phyloP scores from a whole-genome alignment of 2,113 vertebrate species.

The Strix aluco region DNA sequence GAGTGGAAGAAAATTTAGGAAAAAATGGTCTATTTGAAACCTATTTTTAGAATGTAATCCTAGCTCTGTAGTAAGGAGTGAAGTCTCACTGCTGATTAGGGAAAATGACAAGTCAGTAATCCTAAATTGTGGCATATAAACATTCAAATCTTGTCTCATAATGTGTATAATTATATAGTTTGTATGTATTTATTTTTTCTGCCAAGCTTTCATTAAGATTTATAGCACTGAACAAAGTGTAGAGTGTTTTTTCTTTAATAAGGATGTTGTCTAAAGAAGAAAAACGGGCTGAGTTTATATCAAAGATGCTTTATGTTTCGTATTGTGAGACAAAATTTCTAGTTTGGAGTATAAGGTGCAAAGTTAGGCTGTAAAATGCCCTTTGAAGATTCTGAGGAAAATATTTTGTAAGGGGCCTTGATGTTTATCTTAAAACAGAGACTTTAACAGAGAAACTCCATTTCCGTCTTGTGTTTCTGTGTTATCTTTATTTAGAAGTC shows the following conservation, averaged over 20 bases:
- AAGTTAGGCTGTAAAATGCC: neutral
- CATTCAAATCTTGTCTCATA: neutral
- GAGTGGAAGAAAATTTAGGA: neutral
- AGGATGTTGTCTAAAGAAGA: neutral
- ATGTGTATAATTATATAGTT: neutral
- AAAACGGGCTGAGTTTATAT: neutral
- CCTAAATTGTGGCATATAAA: neutral
- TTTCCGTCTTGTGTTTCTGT: neutral
- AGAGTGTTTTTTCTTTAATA: neutral
- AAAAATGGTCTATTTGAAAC: neutral
- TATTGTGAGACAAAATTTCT: neutral
- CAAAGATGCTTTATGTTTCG: neutral
- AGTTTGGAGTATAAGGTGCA: neutral
- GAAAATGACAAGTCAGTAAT: neutral
- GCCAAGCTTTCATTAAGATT: neutral
- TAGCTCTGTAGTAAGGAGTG: neutral
- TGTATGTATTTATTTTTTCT: neutral
- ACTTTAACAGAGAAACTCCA: neutral
- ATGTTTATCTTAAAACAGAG: neutral
- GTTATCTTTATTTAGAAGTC: neutral
- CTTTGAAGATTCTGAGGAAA: neutral
- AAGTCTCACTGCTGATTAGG: neutral
- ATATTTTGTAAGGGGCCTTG: neutral
- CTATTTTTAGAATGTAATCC: neutral
- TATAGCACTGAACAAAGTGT: neutral